These are phyloP conservation scores for Brachymystax lenok DNA, from an alignment of 2,797 vertebrate species.

Conservation along the genomic window DNA sequence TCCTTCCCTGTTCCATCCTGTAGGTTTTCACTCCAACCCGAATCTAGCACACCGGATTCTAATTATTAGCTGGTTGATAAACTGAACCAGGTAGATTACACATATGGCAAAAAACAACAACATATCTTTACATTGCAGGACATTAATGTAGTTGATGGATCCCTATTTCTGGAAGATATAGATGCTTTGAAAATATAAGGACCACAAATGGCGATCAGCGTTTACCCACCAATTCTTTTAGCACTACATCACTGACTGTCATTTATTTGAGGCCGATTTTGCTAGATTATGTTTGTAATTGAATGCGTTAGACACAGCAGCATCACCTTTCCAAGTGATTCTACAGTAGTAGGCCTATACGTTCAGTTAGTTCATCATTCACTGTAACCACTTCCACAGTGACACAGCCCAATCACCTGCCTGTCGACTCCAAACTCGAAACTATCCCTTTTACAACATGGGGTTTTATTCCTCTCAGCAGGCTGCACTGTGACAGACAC, in stretches of 20 bases:
- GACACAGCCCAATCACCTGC: constrained; percentile 65
- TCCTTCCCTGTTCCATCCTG: no score
- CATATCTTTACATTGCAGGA: no score
- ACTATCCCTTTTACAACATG: constrained; percentile 61
- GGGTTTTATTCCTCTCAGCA: constrained; percentile 16
- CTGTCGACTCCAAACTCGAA: constrained; percentile 32
- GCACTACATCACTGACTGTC: background rate
- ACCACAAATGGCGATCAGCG: background rate
- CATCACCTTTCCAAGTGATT: constrained; percentile 34
- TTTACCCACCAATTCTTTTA: no score
- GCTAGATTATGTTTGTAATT: constrained; percentile 35
- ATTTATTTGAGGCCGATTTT: constrained; percentile 26
- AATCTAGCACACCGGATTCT: no score
- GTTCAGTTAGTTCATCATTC: constrained; percentile 58
- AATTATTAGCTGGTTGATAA: no score
- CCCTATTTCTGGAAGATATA: no score
- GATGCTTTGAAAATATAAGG: background rate
- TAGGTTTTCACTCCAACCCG: no score
- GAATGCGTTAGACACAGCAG: background rate
- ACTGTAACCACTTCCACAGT: constrained; percentile 56
- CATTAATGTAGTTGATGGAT: no score
- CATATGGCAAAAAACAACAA: no score
- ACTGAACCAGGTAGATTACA: no score
- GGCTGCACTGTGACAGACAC: constrained; percentile 61
- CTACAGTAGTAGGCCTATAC: background rate